Percentiles rank a stretch among this genome's conserved stretches.
Evolutionary conservation across 2,888 invertebrate genomes (phyloP).

Genomic region (Athetis lepigone): DNA sequence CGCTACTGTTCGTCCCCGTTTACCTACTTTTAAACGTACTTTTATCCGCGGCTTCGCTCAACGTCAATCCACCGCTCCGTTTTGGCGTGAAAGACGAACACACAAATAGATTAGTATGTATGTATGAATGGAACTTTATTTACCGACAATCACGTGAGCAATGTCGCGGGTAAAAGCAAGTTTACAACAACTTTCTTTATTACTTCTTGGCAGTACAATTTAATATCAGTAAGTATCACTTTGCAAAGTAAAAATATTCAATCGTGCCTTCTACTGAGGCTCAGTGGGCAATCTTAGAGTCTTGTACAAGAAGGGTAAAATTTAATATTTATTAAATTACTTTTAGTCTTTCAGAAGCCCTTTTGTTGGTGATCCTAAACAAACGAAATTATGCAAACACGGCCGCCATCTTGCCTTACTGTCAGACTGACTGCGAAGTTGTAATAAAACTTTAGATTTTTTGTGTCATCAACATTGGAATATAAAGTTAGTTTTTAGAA

Average conservation of each 20-base stretch:
- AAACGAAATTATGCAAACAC: conserved; percentile 50
- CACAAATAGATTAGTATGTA: too few species aligned
- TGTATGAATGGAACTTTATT: too few species aligned
- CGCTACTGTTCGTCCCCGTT: too few species aligned
- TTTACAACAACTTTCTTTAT: too few species aligned
- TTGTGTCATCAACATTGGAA: background rate
- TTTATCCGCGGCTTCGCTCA: too few species aligned
- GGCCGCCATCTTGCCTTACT: conserved; percentile 39
- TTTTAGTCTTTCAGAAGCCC: conserved; percentile 36
- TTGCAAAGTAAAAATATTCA: background rate
- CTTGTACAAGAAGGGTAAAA: conserved; percentile 13
- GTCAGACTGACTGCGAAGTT: conserved; percentile 25
- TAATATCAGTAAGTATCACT: background rate
- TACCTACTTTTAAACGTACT: too few species aligned
- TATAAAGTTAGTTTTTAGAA: background rate
- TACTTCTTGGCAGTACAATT: too few species aligned
- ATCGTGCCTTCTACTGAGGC: background rate
- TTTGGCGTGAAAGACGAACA: too few species aligned
- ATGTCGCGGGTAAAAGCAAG: too few species aligned
- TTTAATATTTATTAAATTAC: conserved; percentile 48
- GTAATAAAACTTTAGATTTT: conserved; percentile 10
- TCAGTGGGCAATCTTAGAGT: background rate
- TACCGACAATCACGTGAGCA: too few species aligned
- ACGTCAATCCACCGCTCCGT: too few species aligned
- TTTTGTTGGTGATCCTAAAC: conserved; percentile 51